A percentile compares a stretch with the other conserved stretches of the same genome.
phyloP scores from a whole-genome alignment of 2,113 vertebrate genomes.

The Hyaena hyaena region DNA sequence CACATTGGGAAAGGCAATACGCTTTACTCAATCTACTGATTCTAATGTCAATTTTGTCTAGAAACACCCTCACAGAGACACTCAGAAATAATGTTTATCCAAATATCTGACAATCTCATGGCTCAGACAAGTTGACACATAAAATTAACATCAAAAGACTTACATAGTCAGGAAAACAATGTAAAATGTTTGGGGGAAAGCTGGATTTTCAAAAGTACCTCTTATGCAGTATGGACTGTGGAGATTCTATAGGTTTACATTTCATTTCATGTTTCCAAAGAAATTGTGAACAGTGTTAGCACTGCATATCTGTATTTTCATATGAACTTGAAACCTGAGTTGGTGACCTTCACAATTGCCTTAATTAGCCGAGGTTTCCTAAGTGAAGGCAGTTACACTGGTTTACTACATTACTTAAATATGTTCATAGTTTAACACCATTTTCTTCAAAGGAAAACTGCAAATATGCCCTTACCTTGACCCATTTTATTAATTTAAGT shows the following conservation, averaged over 20 bases:
- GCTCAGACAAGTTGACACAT: background rate
- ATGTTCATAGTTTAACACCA: constrained; percentile 55
- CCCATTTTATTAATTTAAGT: constrained; percentile 63
- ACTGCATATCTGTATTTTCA: background rate
- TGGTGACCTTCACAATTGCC: constrained; percentile 43
- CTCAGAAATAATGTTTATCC: background rate
- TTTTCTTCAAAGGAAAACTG: constrained; percentile 68
- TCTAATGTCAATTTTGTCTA: background rate
- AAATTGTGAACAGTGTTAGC: background rate
- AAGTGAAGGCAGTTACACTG: background rate
- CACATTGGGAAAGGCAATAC: background rate
- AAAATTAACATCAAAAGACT: background rate
- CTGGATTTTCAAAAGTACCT: background rate
- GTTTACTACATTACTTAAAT: constrained; percentile 52
- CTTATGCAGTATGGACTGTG: background rate
- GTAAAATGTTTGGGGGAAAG: background rate
- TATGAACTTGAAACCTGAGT: constrained; percentile 27
- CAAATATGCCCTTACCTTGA: constrained; percentile 65
- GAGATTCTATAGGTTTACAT: background rate
- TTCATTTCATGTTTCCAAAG: background rate
- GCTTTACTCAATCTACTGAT: background rate
- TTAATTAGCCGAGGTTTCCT: constrained; percentile 59
- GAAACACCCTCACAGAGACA: background rate
- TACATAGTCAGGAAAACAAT: background rate
- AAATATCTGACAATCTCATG: background rate